Conservation (phyloP, 2,888 invertebrate species). For the Schrankia costaestrigalis region DNA sequence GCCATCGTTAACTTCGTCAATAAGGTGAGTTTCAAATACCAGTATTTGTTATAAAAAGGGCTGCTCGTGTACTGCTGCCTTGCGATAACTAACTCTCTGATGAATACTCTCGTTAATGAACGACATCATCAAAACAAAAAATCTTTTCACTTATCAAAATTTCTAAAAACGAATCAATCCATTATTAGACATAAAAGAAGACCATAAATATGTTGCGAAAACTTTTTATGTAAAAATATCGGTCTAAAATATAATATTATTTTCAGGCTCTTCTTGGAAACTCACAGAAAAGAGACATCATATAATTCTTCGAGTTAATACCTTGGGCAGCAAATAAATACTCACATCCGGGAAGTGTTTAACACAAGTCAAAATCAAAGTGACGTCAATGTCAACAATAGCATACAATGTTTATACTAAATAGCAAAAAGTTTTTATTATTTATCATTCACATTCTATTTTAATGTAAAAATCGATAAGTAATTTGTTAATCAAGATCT, state of each 20-base stretch:
- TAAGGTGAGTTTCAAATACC: slow-evolving; percentile 82
- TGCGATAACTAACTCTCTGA: too few species aligned
- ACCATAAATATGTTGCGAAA: too few species aligned
- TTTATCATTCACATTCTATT: slow-evolving; percentile 26
- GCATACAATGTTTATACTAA: slow-evolving; percentile 21
- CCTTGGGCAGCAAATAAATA: slow-evolving; percentile 12
- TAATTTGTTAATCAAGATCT: slow-evolving; percentile 18
- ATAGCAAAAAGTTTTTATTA: slow-evolving; percentile 18
- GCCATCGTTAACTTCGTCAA: slow-evolving; percentile 95
- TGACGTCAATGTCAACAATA: slow-evolving; percentile 6
- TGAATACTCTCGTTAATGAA: too few species aligned
- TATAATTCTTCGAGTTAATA: slow-evolving; percentile 38
- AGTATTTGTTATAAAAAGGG: too few species aligned
- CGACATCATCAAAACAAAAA: too few species aligned
- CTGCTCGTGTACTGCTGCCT: too few species aligned
- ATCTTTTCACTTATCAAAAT: too few species aligned
- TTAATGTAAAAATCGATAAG: slow-evolving; percentile 18
- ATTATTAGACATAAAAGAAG: too few species aligned
- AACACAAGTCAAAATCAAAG: slow-evolving; percentile 26
- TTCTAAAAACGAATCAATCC: too few species aligned
- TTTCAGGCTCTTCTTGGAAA: slow-evolving; percentile 73
- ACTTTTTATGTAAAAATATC: too few species aligned
- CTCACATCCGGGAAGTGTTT: slow-evolving; percentile 34
- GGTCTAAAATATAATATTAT: slow-evolving; percentile 4
- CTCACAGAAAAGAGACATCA: slow-evolving; percentile 68